Percentiles rank a stretch among this genome's conserved stretches.
Evolutionary conservation across 2,888 invertebrate species (phyloP).

Genomic region (Nephrotoma guestfalica): DNA sequence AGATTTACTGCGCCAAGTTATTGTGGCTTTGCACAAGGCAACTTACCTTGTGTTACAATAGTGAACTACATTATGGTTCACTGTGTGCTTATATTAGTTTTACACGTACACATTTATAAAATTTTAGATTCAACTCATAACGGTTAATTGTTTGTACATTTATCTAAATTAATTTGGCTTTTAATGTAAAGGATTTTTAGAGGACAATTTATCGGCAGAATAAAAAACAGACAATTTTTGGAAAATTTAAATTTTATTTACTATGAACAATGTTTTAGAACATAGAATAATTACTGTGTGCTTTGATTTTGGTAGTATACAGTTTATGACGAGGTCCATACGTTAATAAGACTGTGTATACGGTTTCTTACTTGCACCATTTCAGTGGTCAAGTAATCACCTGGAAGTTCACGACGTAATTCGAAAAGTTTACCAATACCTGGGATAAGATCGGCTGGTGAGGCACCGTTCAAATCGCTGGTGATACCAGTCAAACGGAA

Average conservation of each 20-base stretch:
- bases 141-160: no score
- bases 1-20: no score
- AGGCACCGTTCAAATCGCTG: neutral
- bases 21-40: no score
- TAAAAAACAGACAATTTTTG: neutral
- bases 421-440: neutral
- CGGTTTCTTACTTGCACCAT: neutral
- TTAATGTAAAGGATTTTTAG: no score
- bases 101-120: no score
- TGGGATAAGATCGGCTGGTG: neutral
- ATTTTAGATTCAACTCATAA: no score
- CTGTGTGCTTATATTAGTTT: no score
- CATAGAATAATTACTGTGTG: neutral
- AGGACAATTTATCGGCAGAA: no score
- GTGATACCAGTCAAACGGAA: neutral
- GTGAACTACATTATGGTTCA: no score
- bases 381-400: neutral
- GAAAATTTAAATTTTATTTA: neutral
- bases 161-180: no score
- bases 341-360: neutral
- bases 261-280: neutral
- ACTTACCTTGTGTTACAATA: no score
- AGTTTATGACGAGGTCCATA: neutral
- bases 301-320: neutral
- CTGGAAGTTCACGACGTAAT: neutral